Base-by-base conservation (phyloP, 2,797 vertebrate genomes). In the Orestias chungarensis region DNA sequence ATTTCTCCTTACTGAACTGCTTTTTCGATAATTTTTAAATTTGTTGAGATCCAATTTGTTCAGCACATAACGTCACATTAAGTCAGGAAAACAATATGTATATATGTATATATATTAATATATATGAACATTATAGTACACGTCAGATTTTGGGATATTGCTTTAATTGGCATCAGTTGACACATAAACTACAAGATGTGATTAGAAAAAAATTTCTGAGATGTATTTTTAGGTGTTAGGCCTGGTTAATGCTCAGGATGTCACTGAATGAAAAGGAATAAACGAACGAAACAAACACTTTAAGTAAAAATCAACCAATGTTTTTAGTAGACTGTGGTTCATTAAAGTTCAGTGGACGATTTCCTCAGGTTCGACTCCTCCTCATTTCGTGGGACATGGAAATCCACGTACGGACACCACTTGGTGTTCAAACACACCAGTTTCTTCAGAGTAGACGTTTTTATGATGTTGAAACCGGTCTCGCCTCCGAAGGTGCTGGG, bases 401-500 rank as follows among this genome's bases (percentile, higher is more conserved):
- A 99, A 0, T 94, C 87, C 38, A 99, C 97, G 0, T 96, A 96
- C 0, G 97, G 97, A 79, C 97, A 98, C 76, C 90, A 94, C 88
- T 94, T 96, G 65, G 95, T 94, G 0, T 99, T 99, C 70, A 94
- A 94, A 81, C 97, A 97, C 55, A 99, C 96, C 0, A 99, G 92
- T 64, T 94, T 97, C 91, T 94, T 40, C 1, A 99, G 84, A 0
- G 95, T 93, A 0, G 97, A 95, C 0, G 94, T 96, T 81, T 97
- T 97, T 43, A 99, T 90, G 0, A 99, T 93, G 72, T 94, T 90
- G 78, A 99, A 99, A 64, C 98, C 97, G 0, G 81, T 87, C 23
- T 94, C 87, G 2, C 98, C 98, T 0, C 98, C 98, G 0, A 99
- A 99, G 0, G 97, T 99, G 82, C 97, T 99, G 25, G 97, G 95